Evolutionary conservation across 2,888 invertebrate species (phyloP), one percentile per base, ranked within the genome.

Genomic region (Buathra laborator): DNA sequence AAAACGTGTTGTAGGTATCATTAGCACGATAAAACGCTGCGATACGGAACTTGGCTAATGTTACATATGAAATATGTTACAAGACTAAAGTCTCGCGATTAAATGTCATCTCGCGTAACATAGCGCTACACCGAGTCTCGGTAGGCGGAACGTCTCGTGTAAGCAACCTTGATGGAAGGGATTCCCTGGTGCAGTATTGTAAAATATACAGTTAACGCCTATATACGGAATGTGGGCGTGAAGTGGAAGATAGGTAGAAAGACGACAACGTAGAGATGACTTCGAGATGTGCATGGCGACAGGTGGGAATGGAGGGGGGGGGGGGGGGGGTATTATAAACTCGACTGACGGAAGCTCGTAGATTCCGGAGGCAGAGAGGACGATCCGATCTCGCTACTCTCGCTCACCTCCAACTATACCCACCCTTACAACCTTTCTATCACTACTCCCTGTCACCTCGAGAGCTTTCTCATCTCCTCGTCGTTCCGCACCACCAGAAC

Each of bases 401-500:
- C 80, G 48, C 66, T 7, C 43, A 10, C 16, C 19, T 43, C 43
- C 43, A n/a, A 43, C 43, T 43, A n/a, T 16, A n/a, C n/a, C 16
- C 43, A n/a, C 16, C 43, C 7, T 16, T 9, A 10, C 43, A 9
- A 16, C 43, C 37, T 19, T 16, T 66, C 43, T 43, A 66, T 56
- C 53, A 51, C 66, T 32, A 51, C 19, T 19, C 56, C 44, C 48
- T 62, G 78, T 87, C 84, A 83, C 87, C 84, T 79, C 29, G 62
- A 62, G 84, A 86, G 87, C 87, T 87, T 90, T 83, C 86, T 81
- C 86, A 86, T 87, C 87, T 86, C 78, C 86, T 79, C 81, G 75
- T 81, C 85, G 82, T 75, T 86, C 84, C 67, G 82, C 76, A 82
- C 87, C 87, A 75, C 86, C 87, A 85, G 87, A 89, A 90, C 89